Conservation (phyloP, 2,113 vertebrate genomes). For the Hemibagrus wyckioides region DNA sequence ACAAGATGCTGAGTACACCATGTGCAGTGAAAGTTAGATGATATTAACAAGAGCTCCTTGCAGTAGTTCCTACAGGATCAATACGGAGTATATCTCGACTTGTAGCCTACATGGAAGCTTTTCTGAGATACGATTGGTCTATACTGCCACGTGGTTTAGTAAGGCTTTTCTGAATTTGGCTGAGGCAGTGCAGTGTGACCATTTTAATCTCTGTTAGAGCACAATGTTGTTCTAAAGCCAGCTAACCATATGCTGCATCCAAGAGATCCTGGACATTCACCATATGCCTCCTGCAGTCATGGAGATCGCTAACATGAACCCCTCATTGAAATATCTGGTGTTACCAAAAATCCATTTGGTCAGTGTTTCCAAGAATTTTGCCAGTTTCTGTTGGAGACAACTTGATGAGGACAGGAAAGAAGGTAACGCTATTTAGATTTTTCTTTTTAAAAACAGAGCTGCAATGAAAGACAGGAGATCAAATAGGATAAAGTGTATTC, state of each 20-base stretch:
- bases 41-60: neutral
- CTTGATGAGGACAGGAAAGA: slow-evolving; percentile 34
- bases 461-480: neutral
- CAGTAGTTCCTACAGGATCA: neutral
- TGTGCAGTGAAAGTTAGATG: neutral
- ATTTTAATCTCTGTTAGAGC: slow-evolving; percentile 47
- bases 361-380: slow-evolving; percentile 17
- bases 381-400: slow-evolving; percentile 44
- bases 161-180: slow-evolving; percentile 24
- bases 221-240: slow-evolving; percentile 24
- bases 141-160: neutral
- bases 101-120: neutral
- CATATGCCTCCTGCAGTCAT: slow-evolving; percentile 48
- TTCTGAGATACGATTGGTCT: neutral
- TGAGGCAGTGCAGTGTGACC: slow-evolving; percentile 33
- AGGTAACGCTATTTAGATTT: slow-evolving; percentile 38
- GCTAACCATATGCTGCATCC: slow-evolving; percentile 55
- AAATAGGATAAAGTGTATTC: neutral
- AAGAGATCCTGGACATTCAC: slow-evolving; percentile 1
- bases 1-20: neutral
- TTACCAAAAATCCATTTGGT: slow-evolving; percentile 48
- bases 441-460: neutral
- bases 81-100: neutral
- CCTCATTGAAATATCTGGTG: slow-evolving; percentile 27
- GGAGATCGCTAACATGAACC: slow-evolving; percentile 32